A percentile compares a stretch with the other conserved stretches of the same genome.
Conservation (phyloP, 2,797 vertebrate genomes). For the Crenuchus spilurus region DNA sequence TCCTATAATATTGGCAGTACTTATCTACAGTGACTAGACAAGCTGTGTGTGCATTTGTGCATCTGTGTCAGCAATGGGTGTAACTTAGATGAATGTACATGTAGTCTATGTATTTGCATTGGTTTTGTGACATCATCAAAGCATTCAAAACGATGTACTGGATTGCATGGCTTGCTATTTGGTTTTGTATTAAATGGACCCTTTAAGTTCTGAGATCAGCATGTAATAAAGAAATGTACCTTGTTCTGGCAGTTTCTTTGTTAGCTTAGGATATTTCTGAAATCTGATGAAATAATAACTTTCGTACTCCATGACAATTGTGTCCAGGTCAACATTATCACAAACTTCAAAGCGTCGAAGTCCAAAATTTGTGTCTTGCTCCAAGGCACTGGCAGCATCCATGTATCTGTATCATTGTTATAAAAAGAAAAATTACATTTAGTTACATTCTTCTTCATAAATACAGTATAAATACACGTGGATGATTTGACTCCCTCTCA, state of each 20-base stretch:
- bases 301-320: slow-evolving; percentile 94
- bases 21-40: too few relatives aligned
- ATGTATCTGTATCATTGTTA: slow-evolving; percentile 76
- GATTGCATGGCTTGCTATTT: too few relatives aligned
- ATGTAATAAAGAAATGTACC: slow-evolving; percentile 65
- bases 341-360: slow-evolving; percentile 89
- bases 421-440: neutral
- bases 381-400: slow-evolving; percentile 83
- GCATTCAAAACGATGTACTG: too few relatives aligned
- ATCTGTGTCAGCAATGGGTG: too few relatives aligned
- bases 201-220: too few relatives aligned
- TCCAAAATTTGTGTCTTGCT: slow-evolving; percentile 85
- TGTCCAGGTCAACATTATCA: slow-evolving; percentile 94
- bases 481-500: too few relatives aligned
- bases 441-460: neutral
- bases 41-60: too few relatives aligned
- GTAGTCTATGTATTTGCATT: too few relatives aligned
- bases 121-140: too few relatives aligned
- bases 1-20: too few relatives aligned
- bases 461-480: neutral
- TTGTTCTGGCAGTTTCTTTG: slow-evolving; percentile 80
- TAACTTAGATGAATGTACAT: too few relatives aligned
- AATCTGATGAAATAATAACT: slow-evolving; percentile 95
- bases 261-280: slow-evolving; percentile 92
- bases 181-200: too few relatives aligned